These are phyloP conservation scores for Auanema sp. DNA, from an alignment of 2,888 invertebrate genomes.

Conservation along the genomic window DNA sequence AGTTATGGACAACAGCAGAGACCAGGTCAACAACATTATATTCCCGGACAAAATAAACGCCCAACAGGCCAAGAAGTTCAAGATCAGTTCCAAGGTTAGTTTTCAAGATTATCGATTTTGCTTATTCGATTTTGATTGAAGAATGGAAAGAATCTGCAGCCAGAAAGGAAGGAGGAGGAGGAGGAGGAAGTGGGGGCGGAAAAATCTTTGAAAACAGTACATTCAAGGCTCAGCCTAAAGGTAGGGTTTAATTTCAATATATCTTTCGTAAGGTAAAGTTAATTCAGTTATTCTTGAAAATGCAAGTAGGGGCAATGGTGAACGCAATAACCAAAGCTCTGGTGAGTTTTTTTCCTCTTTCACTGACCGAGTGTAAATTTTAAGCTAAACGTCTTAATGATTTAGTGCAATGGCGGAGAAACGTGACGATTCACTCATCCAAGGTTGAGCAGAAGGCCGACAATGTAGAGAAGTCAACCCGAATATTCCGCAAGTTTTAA, in stretches of 20 bases:
- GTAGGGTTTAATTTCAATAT: neutral
- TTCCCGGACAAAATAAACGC: conserved; percentile 8
- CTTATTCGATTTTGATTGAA: neutral
- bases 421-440: no score
- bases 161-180: conserved; percentile 8
- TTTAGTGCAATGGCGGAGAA: no score
- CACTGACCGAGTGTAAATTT: no score
- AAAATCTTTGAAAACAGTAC: neutral
- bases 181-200: conserved; percentile 3
- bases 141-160: neutral
- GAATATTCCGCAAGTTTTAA: no score
- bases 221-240: conserved; percentile 1
- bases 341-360: no score
- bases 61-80: conserved; percentile 8
- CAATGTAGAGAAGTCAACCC: no score
- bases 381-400: no score
- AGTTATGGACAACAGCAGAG: neutral
- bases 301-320: no score
- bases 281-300: no score
- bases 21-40: conserved; percentile 5
- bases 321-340: no score
- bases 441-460: no score
- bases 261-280: no score
- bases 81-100: conserved; percentile 8
- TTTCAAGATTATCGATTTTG: neutral